These are phyloP conservation scores for Triplophysa dalaica DNA, from an alignment of 2,113 vertebrate genomes.

Conservation along the genomic window DNA sequence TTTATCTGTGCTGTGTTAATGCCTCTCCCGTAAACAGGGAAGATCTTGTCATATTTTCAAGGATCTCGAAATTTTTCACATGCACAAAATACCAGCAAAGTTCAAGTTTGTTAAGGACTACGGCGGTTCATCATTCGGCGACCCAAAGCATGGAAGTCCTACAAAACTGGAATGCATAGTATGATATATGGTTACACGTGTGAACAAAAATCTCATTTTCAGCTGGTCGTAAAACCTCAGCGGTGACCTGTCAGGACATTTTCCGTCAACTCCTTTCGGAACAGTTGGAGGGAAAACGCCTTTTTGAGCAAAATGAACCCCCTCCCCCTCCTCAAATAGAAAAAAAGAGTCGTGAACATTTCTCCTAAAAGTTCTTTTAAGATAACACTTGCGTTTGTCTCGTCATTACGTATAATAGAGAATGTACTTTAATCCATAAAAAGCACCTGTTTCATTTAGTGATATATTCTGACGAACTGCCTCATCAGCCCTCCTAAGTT, in stretches of 20 bases:
- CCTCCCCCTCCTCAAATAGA: slow-evolving; percentile 76
- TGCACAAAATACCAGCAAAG: slow-evolving; percentile 34
- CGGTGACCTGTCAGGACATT: neutral
- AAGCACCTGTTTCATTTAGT: slow-evolving; percentile 83
- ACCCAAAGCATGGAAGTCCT: slow-evolving; percentile 5
- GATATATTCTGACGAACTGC: slow-evolving; percentile 79
- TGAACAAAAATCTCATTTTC: neutral
- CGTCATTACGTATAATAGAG: slow-evolving; percentile 81
- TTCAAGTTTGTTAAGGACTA: slow-evolving; percentile 17
- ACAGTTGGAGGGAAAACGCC: slow-evolving; percentile 71
- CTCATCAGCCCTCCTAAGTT: slow-evolving; percentile 81
- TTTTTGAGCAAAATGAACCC: slow-evolving; percentile 73
- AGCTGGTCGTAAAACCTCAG: neutral
- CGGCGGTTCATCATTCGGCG: neutral
- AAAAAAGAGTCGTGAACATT: slow-evolving; percentile 79
- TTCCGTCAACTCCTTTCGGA: neutral
- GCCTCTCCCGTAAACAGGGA: slow-evolving; percentile 69
- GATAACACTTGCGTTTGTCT: slow-evolving; percentile 78
- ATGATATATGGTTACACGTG: neutral
- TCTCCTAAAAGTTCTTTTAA: slow-evolving; percentile 74
- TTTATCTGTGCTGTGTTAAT: slow-evolving; percentile 33
- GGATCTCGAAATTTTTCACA: slow-evolving; percentile 40
- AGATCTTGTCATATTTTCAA: slow-evolving; percentile 63
- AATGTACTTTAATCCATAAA: slow-evolving; percentile 81
- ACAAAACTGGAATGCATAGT: slow-evolving; percentile 32